Evolutionary conservation across 2,888 invertebrate species (phyloP).

Genomic region (Eurytoma californica): DNA sequence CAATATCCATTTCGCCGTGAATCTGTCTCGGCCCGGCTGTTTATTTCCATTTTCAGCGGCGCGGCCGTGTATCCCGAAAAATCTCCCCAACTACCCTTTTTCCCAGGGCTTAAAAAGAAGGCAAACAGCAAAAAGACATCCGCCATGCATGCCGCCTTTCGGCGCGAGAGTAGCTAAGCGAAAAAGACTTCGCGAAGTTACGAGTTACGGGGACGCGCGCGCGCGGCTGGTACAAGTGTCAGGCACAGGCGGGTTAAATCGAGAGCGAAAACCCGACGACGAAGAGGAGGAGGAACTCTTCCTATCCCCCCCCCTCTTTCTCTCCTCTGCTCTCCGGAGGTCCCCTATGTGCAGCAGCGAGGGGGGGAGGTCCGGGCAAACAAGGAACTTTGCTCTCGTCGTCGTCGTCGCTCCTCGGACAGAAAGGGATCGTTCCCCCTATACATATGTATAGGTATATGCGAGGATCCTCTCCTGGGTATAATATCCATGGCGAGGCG

Average conservation of each 20-base stretch:
- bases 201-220: neutral
- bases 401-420: conserved; percentile 23
- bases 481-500: conserved; percentile 44
- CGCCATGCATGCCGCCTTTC: too few species aligned
- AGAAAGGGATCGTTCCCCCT: conserved; percentile 34
- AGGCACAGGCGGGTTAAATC: conserved; percentile 18
- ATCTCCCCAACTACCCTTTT: too few species aligned
- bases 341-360: neutral
- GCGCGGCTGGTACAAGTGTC: neutral
- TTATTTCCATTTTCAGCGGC: too few species aligned
- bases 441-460: conserved; percentile 24
- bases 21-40: too few species aligned
- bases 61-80: too few species aligned
- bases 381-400: conserved; percentile 47
- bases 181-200: conserved; percentile 1
- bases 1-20: too few species aligned
- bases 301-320: neutral
- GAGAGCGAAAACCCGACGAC: conserved; percentile 5
- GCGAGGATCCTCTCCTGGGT: conserved; percentile 40
- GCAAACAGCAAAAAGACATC: too few species aligned
- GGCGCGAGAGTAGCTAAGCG: neutral
- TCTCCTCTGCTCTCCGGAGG: neutral
- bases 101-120: too few species aligned
- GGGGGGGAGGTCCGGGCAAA: conserved; percentile 15
- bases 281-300: neutral